A percentile compares a stretch with the other conserved stretches of the same genome.
These are phyloP conservation scores for Eupithecia exiguata DNA, from an alignment of 2,888 invertebrate species.

Conservation along the genomic window DNA sequence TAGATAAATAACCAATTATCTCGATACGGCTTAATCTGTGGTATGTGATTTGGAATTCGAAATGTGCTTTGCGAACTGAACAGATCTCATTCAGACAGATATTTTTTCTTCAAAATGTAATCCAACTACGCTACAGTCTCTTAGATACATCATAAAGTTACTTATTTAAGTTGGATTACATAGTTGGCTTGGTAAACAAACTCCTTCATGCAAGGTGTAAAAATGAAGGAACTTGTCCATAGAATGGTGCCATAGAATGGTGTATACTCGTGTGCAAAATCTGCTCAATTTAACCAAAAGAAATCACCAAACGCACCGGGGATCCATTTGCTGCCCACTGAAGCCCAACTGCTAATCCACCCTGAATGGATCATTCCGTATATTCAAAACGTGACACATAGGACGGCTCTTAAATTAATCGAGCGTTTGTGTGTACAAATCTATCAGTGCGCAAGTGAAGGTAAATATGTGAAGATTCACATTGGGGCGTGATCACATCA, in stretches of 20 bases:
- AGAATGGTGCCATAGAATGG: neutral
- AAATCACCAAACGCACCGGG: neutral
- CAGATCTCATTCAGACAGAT: conserved; percentile 39
- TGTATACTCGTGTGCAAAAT: neutral
- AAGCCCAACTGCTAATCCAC: neutral
- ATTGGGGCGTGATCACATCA: conserved; percentile 68
- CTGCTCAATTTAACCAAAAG: neutral
- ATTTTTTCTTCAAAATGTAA: neutral
- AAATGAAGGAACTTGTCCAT: neutral
- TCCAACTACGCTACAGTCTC: neutral
- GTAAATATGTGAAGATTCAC: conserved; percentile 71
- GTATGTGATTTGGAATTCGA: conserved; percentile 58
- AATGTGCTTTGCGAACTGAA: conserved; percentile 47
- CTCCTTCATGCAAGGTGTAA: neutral
- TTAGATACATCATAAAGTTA: neutral
- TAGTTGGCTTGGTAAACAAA: neutral
- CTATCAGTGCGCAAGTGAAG: conserved; percentile 58
- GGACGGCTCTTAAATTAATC: conserved; percentile 60
- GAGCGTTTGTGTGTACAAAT: conserved; percentile 56
- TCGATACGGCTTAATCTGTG: conserved; percentile 68
- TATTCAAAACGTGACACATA: conserved; percentile 40
- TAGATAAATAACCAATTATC: conserved; percentile 80
- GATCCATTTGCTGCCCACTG: conserved; percentile 5
- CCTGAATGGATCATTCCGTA: neutral
- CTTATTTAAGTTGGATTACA: neutral